Percentiles rank a stretch among this genome's conserved stretches.
These are phyloP conservation scores for Nematolebias whitei DNA, from an alignment of 2,113 vertebrate genomes.

Conservation along the genomic window DNA sequence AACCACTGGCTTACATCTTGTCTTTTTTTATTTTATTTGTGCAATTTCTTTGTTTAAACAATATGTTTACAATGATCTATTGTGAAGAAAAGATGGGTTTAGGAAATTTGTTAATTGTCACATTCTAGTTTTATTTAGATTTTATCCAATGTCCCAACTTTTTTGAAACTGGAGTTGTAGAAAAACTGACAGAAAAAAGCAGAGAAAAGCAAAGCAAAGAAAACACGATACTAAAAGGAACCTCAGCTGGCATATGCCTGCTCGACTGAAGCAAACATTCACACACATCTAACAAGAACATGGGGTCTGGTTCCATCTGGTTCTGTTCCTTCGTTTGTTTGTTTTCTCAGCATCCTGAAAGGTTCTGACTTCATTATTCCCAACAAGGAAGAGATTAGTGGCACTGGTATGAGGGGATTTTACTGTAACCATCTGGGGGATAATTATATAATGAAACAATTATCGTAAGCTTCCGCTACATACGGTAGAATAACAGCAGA, in stretches of 20 bases:
- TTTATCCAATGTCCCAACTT: neutral
- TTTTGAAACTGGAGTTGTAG: too few relatives aligned
- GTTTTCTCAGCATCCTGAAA: slow-evolving; percentile 64
- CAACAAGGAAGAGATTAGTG: slow-evolving; percentile 65
- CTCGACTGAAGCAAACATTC: slow-evolving; percentile 1
- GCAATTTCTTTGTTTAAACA: too few relatives aligned
- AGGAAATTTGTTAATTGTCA: too few relatives aligned
- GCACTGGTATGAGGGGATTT: slow-evolving; percentile 45
- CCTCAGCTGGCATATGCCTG: neutral
- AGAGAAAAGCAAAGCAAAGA: slow-evolving; percentile 17
- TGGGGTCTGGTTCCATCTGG: slow-evolving; percentile 50
- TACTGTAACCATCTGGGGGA: slow-evolving; percentile 46
- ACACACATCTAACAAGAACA: neutral
- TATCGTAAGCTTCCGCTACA: slow-evolving; percentile 38
- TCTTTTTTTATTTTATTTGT: too few relatives aligned
- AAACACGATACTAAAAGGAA: neutral
- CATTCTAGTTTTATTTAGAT: too few relatives aligned
- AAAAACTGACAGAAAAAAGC: too few relatives aligned
- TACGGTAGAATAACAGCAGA: slow-evolving; percentile 10
- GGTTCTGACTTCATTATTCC: slow-evolving; percentile 54
- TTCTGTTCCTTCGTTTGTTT: slow-evolving; percentile 53
- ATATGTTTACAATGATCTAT: too few relatives aligned
- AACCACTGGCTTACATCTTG: too few relatives aligned
- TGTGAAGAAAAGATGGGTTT: too few relatives aligned
- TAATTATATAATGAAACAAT: slow-evolving; percentile 44